Base-by-base conservation (phyloP, 2,797 vertebrate genomes). In the Nothura maculosa region DNA sequence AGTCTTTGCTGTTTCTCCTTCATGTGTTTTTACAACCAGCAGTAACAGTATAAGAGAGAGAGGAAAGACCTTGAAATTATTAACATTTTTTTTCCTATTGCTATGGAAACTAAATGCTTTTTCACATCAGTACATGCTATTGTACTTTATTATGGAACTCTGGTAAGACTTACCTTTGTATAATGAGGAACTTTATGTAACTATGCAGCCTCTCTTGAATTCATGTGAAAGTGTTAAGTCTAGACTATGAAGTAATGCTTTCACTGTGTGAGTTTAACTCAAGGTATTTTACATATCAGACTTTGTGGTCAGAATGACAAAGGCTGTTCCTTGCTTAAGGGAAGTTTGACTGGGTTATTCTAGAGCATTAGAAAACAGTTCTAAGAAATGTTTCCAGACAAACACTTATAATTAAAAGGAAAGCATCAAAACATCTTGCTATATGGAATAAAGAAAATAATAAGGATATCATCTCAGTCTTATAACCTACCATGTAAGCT, bases 111-210 rank as follows among this genome's bases (percentile, higher is more conserved):
- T 0, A 89, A 92, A 55, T 79, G 16, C 62, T 48, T 24, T n/a
- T 30, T 20, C 45, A 61, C 28, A 70, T 73, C 75, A 78, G 55
- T 70, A 18, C 10, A 32, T 85, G 38, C 27, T 76, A 74, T 85
- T 95, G 81, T 88, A 34, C 34, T 82, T 93, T 82, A 85, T 94
- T 95, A 80, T 79, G 90, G 81, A 95, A 88, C 45, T 86, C 81
- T 86, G 43, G 43, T 82, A 91, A 68, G 79, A 40, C 69, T 86
- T 89, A 80, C 81, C 70, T 70, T 85, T 61, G 88, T 85, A 55
- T 40, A 85, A 66, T 63, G 68, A 89, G 86, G 52, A 86, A 45
- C 25, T 85, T 92, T 80, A 67, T 70, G 47, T 82, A 92, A 57
- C 25, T 90, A 45, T 9, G 5, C 58, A 88, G 91, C 32, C 19